Conservation (phyloP, 2,113 vertebrate species). For the Sphyrna mokarran region DNA sequence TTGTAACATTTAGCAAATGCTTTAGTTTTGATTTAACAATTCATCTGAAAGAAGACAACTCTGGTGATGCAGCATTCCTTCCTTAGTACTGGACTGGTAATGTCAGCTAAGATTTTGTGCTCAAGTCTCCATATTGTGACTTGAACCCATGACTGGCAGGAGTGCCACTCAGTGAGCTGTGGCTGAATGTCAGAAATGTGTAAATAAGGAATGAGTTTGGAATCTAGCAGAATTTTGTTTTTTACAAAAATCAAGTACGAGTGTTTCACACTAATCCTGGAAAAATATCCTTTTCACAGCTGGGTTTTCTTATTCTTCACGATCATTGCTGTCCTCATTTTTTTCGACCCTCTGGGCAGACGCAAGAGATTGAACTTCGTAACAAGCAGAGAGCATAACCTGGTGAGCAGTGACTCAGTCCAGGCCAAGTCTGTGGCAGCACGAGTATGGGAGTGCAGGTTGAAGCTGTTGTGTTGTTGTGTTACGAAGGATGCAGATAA, state of each 20-base stretch:
- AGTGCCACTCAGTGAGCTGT: not conserved
- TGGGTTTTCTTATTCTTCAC: constrained; percentile 84
- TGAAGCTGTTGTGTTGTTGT: constrained; percentile 84
- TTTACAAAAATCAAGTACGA: not conserved
- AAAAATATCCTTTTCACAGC: constrained; percentile 52
- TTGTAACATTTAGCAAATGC: not conserved
- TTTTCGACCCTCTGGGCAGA: constrained; percentile 85
- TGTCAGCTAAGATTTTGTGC: not conserved
- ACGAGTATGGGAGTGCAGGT: constrained; percentile 82
- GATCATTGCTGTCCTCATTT: constrained; percentile 65
- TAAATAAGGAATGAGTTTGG: not conserved
- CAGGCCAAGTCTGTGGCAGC: constrained; percentile 74
- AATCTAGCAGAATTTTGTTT: not conserved
- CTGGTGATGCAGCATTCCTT: not conserved
- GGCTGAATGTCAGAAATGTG: not conserved
- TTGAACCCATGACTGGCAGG: not conserved
- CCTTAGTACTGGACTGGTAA: not conserved
- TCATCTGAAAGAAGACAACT: not conserved
- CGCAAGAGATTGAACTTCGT: constrained; percentile 46
- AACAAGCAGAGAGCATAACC: constrained; percentile 46
- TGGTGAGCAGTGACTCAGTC: constrained; percentile 69
- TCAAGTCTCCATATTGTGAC: not conserved
- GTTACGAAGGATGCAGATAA: constrained; percentile 77
- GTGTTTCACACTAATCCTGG: not conserved
- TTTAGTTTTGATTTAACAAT: not conserved